Conservation (phyloP, 2,888 invertebrate species). For the Oeneis ivallda region DNA sequence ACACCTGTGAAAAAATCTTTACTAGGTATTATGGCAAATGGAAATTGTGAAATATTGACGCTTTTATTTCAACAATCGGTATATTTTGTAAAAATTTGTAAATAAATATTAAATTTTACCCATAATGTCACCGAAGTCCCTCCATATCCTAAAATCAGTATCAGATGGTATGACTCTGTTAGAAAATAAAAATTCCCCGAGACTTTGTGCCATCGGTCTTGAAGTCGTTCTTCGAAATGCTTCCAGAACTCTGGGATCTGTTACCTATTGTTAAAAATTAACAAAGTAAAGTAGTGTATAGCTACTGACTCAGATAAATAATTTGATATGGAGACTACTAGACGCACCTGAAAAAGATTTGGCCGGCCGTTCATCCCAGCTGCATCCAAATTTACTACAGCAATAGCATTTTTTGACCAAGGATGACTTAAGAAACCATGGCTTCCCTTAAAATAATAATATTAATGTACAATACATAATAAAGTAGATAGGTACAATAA, state of each 20-base stretch:
- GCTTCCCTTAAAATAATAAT: slow-evolving; percentile 77
- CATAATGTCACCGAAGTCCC: slow-evolving; percentile 85
- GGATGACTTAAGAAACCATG: slow-evolving; percentile 87
- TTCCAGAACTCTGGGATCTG: slow-evolving; percentile 84
- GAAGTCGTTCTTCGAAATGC: slow-evolving; percentile 54
- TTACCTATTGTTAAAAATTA: slow-evolving; percentile 72
- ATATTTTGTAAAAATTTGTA: too few relatives aligned
- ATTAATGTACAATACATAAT: too few relatives aligned
- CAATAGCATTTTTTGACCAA: slow-evolving; percentile 89
- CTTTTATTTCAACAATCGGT: too few relatives aligned
- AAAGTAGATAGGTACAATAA: too few relatives aligned
- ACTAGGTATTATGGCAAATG: too few relatives aligned
- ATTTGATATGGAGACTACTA: too few relatives aligned
- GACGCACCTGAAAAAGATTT: slow-evolving; percentile 88
- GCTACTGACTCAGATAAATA: too few relatives aligned
- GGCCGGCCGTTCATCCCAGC: slow-evolving; percentile 96
- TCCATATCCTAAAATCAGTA: slow-evolving; percentile 90
- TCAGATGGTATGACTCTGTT: slow-evolving; percentile 85
- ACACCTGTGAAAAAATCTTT: slow-evolving; percentile 73
- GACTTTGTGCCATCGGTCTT: slow-evolving; percentile 38
- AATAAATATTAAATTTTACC: slow-evolving; percentile 60
- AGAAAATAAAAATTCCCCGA: slow-evolving; percentile 60
- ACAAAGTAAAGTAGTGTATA: too few relatives aligned
- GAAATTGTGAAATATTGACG: too few relatives aligned
- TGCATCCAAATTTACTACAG: slow-evolving; percentile 95